Percentiles rank a stretch among this genome's conserved stretches.
phyloP scores from a whole-genome alignment of 2,113 vertebrate species.

The Heliornis fulica region DNA sequence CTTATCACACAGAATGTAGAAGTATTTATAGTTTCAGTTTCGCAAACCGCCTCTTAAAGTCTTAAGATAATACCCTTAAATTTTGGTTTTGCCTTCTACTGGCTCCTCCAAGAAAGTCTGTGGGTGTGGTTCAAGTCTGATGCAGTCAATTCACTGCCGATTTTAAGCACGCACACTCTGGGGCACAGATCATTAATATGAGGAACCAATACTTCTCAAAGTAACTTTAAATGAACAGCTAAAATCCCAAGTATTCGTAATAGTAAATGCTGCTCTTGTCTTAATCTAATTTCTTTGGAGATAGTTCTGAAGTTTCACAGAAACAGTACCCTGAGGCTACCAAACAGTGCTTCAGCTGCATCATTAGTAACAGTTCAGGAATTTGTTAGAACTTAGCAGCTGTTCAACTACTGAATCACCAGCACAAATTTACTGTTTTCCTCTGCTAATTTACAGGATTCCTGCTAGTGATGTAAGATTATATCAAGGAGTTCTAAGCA shows the following conservation, averaged over 20 bases:
- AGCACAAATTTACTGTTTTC: slow-evolving; percentile 36
- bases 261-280: slow-evolving; percentile 2
- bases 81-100: neutral
- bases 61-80: neutral
- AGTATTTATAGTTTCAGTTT: neutral
- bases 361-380: slow-evolving; percentile 61
- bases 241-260: neutral
- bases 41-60: neutral
- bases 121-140: neutral
- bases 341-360: slow-evolving; percentile 37
- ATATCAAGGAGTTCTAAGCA: neutral
- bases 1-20: neutral
- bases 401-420: slow-evolving; percentile 56
- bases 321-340: slow-evolving; percentile 24
- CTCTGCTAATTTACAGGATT: slow-evolving; percentile 33
- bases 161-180: neutral
- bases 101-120: neutral
- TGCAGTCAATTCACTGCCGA: neutral
- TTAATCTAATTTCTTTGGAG: neutral
- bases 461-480: slow-evolving; percentile 22
- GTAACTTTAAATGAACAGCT: neutral
- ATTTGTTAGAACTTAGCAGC: slow-evolving; percentile 58
- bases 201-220: neutral
- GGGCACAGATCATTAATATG: neutral
- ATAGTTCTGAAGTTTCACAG: slow-evolving; percentile 7